A percentile compares a stretch with the other conserved stretches of the same genome.
These are phyloP conservation scores for Acrossocheilus wenchowensis DNA, from an alignment of 2,797 vertebrate species.

Conservation along the genomic window DNA sequence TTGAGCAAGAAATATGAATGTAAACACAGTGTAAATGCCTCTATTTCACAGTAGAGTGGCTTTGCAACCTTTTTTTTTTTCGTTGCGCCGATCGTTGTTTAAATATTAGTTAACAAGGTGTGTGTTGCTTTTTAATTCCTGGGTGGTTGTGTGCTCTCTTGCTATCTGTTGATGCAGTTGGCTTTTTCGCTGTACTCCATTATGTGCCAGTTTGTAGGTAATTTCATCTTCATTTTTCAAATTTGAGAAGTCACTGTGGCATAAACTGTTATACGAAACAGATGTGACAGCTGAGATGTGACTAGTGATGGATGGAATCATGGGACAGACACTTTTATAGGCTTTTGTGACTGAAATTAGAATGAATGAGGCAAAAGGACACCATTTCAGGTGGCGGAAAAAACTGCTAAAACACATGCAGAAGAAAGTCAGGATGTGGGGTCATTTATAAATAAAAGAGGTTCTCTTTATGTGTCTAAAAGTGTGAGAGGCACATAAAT, in stretches of 20 bases:
- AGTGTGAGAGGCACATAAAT: slow-evolving; percentile 62
- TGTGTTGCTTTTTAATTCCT: slow-evolving; percentile 55
- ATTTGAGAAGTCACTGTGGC: slow-evolving; percentile 45
- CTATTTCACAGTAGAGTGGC: slow-evolving; percentile 56
- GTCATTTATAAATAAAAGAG: slow-evolving; percentile 56
- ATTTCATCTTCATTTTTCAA: slow-evolving; percentile 55
- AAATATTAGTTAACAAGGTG: slow-evolving; percentile 63
- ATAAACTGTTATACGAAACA: slow-evolving; percentile 28
- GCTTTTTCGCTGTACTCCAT: slow-evolving; percentile 44
- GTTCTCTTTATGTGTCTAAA: slow-evolving; percentile 53
- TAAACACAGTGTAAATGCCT: slow-evolving; percentile 57
- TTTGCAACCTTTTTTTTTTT: slow-evolving; percentile 34
- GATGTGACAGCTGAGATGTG: slow-evolving; percentile 26
- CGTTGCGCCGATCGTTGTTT: slow-evolving; percentile 54
- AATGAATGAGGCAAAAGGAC: slow-evolving; percentile 8
- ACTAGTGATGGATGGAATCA: slow-evolving; percentile 16
- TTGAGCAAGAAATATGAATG: slow-evolving; percentile 59
- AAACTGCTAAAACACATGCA: slow-evolving; percentile 25
- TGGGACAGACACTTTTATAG: slow-evolving; percentile 23
- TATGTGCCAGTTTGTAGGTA: slow-evolving; percentile 42
- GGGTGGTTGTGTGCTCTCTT: slow-evolving; percentile 25
- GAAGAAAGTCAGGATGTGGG: slow-evolving; percentile 33
- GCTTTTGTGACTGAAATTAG: slow-evolving; percentile 15
- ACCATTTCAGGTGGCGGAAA: slow-evolving; percentile 17
- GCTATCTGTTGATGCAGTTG: slow-evolving; percentile 24